Conservation (phyloP, 2,888 invertebrate genomes). For the Xanthia togata region DNA sequence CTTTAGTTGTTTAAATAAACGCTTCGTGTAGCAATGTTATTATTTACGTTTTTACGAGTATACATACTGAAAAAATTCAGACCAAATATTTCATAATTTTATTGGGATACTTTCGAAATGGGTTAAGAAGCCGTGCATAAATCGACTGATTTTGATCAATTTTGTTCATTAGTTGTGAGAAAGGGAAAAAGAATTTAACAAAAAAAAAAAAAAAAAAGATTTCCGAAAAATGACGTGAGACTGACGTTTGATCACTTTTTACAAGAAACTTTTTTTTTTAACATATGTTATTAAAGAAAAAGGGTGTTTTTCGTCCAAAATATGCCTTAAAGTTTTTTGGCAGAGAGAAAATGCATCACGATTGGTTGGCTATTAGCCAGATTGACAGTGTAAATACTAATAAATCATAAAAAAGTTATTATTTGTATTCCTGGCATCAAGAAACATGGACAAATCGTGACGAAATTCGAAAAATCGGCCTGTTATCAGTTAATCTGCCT, state of each 20-base stretch:
- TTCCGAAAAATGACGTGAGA: too few species aligned
- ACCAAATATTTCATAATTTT: background rate
- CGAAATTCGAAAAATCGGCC: slow-evolving; percentile 20
- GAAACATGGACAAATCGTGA: background rate
- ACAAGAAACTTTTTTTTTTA: too few species aligned
- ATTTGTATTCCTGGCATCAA: background rate
- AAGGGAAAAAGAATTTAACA: too few species aligned
- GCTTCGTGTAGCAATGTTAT: slow-evolving; percentile 31
- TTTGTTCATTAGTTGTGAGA: too few species aligned
- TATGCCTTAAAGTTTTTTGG: too few species aligned
- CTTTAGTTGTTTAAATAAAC: slow-evolving; percentile 32
- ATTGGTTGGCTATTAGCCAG: background rate
- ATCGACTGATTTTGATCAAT: too few species aligned
- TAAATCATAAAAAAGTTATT: background rate
- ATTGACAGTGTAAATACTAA: too few species aligned
- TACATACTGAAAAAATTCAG: background rate
- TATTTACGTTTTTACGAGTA: slow-evolving; percentile 6
- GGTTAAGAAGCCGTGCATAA: background rate
- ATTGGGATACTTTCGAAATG: background rate
- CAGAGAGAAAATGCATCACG: background rate
- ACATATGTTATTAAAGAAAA: too few species aligned
- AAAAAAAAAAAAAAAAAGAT: too few species aligned
- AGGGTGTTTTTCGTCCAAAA: too few species aligned
- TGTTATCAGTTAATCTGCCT: slow-evolving; percentile 44
- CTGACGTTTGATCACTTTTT: too few species aligned